Percentiles rank a stretch among this genome's conserved stretches.
phyloP scores from a whole-genome alignment of 2,113 vertebrate species.

The Vireo altiloquus region DNA sequence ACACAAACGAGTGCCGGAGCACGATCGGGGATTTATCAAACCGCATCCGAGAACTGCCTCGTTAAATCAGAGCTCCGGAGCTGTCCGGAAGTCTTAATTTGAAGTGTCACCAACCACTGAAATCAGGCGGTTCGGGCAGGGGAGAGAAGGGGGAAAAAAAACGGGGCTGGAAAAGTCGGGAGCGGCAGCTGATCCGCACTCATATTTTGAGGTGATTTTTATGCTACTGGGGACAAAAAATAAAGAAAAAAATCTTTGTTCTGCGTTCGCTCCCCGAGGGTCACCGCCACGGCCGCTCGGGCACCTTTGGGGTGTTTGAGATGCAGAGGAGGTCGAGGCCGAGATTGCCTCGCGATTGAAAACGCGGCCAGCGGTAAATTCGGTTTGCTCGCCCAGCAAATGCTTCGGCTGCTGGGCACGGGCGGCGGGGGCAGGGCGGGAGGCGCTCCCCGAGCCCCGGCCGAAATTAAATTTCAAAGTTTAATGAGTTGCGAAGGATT shows the following conservation, averaged over 20 bases:
- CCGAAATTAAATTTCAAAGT: too few species aligned
- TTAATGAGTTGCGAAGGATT: too few species aligned
- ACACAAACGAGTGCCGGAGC: too few species aligned
- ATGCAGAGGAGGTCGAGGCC: slow-evolving; percentile 77
- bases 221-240: background rate
- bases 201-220: background rate
- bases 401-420: too few species aligned
- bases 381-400: slow-evolving; percentile 58
- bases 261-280: background rate
- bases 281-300: too few species aligned
- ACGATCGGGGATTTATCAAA: too few species aligned
- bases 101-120: slow-evolving; percentile 34
- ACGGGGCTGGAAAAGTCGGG: background rate
- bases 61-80: too few species aligned
- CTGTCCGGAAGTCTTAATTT: slow-evolving; percentile 44
- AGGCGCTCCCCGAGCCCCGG: too few species aligned
- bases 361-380: slow-evolving; percentile 33
- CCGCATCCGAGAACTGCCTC: too few species aligned
- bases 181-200: background rate
- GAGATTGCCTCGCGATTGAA: slow-evolving; percentile 80
- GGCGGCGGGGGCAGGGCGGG: too few species aligned
- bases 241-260: background rate
- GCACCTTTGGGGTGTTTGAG: slow-evolving; percentile 1
- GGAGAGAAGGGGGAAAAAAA: background rate
- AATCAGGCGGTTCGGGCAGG: background rate